Conservation (phyloP, 2,888 invertebrate genomes). For the Dermolepida albohirtum region DNA sequence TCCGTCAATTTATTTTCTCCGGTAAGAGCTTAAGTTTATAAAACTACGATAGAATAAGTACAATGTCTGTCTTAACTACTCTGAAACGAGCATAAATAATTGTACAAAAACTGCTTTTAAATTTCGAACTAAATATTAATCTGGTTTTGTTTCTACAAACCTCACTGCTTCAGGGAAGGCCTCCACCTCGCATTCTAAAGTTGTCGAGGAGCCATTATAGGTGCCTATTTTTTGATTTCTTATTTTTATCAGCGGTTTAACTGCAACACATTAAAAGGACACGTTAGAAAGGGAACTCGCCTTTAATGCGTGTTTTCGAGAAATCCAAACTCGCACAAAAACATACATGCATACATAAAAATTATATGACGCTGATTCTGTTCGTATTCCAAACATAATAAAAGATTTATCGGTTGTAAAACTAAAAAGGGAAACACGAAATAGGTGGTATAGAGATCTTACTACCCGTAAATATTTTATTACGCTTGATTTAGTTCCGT, state of each 20-base stretch:
- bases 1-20: no score
- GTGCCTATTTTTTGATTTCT: conserved; percentile 81
- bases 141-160: conserved; percentile 53
- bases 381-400: conserved; percentile 24
- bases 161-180: conserved; percentile 88
- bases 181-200: conserved; percentile 87
- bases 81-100: no score
- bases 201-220: conserved; percentile 75
- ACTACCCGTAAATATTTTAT: conserved; percentile 25
- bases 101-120: no score
- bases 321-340: neutral
- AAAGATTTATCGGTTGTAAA: conserved; percentile 23
- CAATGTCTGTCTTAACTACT: no score
- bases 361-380: conserved; percentile 2
- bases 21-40: no score
- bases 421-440: conserved; percentile 8
- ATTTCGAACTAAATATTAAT: neutral
- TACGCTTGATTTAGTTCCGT: conserved; percentile 5
- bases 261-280: conserved; percentile 64
- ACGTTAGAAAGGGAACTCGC: neutral
- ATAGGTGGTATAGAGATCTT: neutral
- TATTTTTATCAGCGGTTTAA: conserved; percentile 86
- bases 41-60: no score
- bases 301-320: conserved; percentile 2
- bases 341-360: conserved; percentile 7